Base-by-base conservation (phyloP, 2,888 invertebrate species). In the Scaptomyza cyrtandrae region DNA sequence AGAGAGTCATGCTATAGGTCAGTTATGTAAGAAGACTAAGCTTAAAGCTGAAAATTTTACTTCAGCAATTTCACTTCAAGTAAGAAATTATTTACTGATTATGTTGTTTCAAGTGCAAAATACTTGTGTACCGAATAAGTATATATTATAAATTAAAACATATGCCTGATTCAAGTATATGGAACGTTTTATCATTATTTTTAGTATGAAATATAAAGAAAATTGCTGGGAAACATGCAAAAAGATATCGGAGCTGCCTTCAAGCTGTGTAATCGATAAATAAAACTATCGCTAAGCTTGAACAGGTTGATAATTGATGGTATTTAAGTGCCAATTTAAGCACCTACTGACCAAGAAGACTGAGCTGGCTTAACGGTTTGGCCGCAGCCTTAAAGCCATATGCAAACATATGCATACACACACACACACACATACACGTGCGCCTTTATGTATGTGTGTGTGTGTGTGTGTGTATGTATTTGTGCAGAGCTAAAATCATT, bases 401-500 rank as follows among this genome's bases (percentile, higher is more conserved):
- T 37, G 19, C 29, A 52, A 45, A 54, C n/a, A 53, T 14, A 53
- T 29, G n/a, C n/a, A 19, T 13, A 54, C 29, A 53, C 50, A 50
- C 39, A 53, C 29, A 53, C 19, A n/a, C n/a, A n/a, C 7, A 14
- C 3, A 14, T 16, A 10, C 16, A 41, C 10, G 16, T 19, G n/a
- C 1, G 11, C 1, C 10, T 11, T 2, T n/a, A 27, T 14, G n/a
- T 35, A 19, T 24, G 24, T 3, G 3, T 24, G 24, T 24, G 9
- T 50, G 19, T 11, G 41, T 37, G n/a, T 46, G 39, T 50, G 7
- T n/a, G 19, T 50, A 29, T 54, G 13, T 46, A 2, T 24, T 53
- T 52, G 55, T 55, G 56, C 72, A 57, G 61, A 75, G 60, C 61
- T 68, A 43, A 74, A 80, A 75, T 83, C 69, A 83, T 83, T 81